Base-by-base conservation (phyloP, 2,113 vertebrate genomes). In the Heptranchias perlo region DNA sequence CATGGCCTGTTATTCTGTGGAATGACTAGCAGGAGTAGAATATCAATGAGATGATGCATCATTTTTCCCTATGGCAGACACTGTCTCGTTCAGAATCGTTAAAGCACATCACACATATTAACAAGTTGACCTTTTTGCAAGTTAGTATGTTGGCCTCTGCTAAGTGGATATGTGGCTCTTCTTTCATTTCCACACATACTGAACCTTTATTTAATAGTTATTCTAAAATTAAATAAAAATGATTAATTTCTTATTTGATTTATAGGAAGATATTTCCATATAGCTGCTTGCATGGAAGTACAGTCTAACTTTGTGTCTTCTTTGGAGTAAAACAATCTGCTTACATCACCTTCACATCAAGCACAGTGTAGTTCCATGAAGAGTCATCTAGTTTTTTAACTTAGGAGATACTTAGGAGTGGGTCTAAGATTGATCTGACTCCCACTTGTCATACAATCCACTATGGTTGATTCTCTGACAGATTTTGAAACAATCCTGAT, bases 1-100 rank as follows among this genome's bases (percentile, higher is more conserved):
- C 58, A 62, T 62, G 16, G 58, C 7, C 18, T 39, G 35, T 62
- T 91, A 91, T 91, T 91, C 87, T 58, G 52, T 35, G 87, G 28
- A 16, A 35, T 91, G 87, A 91, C 52, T 16, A 93, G 14, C 31
- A 18, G 89, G 31, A 93, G 89, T 62, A 64, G 89, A 93, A 93
- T 93, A 62, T 93, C 58, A 64, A 93, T 93, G 89, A 93, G 16
- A 93, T 44, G 58, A 93, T 62, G 54, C 58, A 93, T 93, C 35
- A 62, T 64, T 39, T 44, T 93, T 93, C 35, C 58, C 35, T 8
- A 18, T 23, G 35, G 64, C 61, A 61, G 52, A n/a, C 54, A 92
- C 31, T 21, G 14, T 62, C 89, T 93, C 23, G 58, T 93, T 62
- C 61, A 62, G 35, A 39, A 93, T 23, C 7, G n/a, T 64, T 93